Percentiles rank a stretch among this genome's conserved stretches.
Evolutionary conservation across 2,797 vertebrate species (phyloP).

Genomic region (Pristis pectinata): DNA sequence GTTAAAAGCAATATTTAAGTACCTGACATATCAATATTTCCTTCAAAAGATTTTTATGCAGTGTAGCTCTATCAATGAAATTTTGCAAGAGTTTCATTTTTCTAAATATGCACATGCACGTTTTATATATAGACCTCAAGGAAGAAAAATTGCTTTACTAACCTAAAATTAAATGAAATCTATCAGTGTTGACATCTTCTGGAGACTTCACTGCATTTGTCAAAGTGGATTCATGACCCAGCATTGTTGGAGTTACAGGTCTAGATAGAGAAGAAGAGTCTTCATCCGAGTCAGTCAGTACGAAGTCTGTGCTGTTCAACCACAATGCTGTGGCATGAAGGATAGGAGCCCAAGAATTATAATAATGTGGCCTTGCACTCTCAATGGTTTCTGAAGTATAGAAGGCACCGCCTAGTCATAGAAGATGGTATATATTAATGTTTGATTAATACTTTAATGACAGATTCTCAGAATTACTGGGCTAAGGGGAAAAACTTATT

Average conservation of each 20-base stretch:
- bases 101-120: neutral
- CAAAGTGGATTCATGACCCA: slow-evolving; percentile 70
- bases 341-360: slow-evolving; percentile 76
- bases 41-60: neutral
- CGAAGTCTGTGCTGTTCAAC: slow-evolving; percentile 79
- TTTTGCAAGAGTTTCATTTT: neutral
- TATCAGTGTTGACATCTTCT: slow-evolving; percentile 78
- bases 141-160: slow-evolving; percentile 43
- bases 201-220: slow-evolving; percentile 67
- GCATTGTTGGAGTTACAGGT: slow-evolving; percentile 85
- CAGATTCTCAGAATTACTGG: neutral
- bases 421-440: neutral
- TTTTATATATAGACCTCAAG: neutral
- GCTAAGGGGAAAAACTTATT: neutral
- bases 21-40: neutral
- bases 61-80: neutral
- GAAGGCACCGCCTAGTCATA: slow-evolving; percentile 72
- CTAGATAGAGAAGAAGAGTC: slow-evolving; percentile 70
- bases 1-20: neutral
- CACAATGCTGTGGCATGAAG: slow-evolving; percentile 81
- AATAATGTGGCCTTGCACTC: slow-evolving; percentile 73
- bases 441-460: neutral
- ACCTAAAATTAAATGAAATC: slow-evolving; percentile 85
- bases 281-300: slow-evolving; percentile 68
- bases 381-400: slow-evolving; percentile 78